Conservation (phyloP, 2,113 vertebrate species). For the Myxocyprinus asiaticus region DNA sequence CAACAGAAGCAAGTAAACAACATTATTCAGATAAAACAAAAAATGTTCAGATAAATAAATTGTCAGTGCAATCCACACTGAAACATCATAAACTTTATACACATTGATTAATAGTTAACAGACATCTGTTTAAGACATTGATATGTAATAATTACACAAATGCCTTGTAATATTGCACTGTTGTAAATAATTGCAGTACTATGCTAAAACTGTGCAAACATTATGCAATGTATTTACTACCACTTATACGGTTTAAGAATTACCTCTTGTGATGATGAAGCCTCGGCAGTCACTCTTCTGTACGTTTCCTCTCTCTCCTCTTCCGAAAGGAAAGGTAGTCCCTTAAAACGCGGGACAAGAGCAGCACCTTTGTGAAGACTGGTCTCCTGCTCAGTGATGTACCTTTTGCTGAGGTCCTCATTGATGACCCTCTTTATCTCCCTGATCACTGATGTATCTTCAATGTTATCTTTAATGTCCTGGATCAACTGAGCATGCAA, state of each 20-base stretch:
- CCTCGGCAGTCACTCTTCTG: slow-evolving; percentile 19
- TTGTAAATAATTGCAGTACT: too few relatives aligned
- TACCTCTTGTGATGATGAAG: slow-evolving; percentile 21
- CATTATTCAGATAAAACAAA: too few relatives aligned
- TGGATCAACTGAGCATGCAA: slow-evolving; percentile 30
- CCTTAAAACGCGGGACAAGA: too few relatives aligned
- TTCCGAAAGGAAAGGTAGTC: too few relatives aligned
- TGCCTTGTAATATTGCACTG: not conserved
- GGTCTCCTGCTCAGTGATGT: slow-evolving; percentile 10
- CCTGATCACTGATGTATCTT: slow-evolving; percentile 3
- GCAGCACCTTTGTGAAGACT: too few relatives aligned
- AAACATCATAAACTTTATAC: not conserved
- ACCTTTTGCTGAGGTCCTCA: slow-evolving; percentile 31
- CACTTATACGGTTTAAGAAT: not conserved
- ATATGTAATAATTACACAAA: not conserved
- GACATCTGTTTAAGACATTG: not conserved
- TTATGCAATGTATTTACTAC: not conserved
- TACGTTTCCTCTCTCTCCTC: slow-evolving; percentile 12
- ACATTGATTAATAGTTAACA: not conserved
- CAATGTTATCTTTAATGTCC: slow-evolving; percentile 20
- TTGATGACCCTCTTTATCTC: not conserved
- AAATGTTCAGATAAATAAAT: not conserved
- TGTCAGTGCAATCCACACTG: not conserved
- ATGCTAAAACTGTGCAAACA: not conserved
- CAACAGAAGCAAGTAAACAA: too few relatives aligned